Conservation (phyloP, 2,113 vertebrate genomes). For the Ranitomeya variabilis region DNA sequence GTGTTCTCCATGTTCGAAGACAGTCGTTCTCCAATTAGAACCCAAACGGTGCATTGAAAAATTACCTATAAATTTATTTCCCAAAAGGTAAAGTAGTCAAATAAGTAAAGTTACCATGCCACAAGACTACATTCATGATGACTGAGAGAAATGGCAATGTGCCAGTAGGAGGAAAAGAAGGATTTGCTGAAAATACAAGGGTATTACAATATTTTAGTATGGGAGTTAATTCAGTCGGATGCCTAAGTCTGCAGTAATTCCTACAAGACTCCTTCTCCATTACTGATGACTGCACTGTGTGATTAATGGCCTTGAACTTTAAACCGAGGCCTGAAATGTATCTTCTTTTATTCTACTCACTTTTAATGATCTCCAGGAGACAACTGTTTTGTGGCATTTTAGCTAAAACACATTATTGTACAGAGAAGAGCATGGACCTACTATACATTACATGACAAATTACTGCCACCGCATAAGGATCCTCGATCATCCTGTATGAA, state of each 20-base stretch:
- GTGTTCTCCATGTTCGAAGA: slow-evolving; percentile 54
- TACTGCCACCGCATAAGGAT: not conserved
- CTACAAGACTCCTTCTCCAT: slow-evolving; percentile 22
- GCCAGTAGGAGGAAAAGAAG: not conserved
- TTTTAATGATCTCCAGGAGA: slow-evolving; percentile 34
- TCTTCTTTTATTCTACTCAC: slow-evolving; percentile 1
- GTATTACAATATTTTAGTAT: slow-evolving; percentile 13
- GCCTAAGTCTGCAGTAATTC: not conserved
- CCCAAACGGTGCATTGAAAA: not conserved
- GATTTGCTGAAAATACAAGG: not conserved
- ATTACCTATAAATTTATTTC: not conserved
- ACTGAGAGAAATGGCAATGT: not conserved
- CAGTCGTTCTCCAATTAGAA: not conserved
- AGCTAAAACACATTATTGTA: slow-evolving; percentile 2
- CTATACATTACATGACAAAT: not conserved
- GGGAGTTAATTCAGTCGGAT: slow-evolving; percentile 8
- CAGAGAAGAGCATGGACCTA: slow-evolving; percentile 2
- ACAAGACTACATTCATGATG: not conserved
- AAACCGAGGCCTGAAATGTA: not conserved
- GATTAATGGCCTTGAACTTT: slow-evolving; percentile 46
- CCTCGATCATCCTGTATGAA: not conserved
- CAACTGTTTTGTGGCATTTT: slow-evolving; percentile 31
- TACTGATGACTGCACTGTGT: slow-evolving; percentile 27
- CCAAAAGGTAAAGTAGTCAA: not conserved
- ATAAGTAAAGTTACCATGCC: not conserved